Percentiles rank a stretch among this genome's conserved stretches.
Conservation (phyloP, 2,888 invertebrate species). For the Xiphydria camelus region DNA sequence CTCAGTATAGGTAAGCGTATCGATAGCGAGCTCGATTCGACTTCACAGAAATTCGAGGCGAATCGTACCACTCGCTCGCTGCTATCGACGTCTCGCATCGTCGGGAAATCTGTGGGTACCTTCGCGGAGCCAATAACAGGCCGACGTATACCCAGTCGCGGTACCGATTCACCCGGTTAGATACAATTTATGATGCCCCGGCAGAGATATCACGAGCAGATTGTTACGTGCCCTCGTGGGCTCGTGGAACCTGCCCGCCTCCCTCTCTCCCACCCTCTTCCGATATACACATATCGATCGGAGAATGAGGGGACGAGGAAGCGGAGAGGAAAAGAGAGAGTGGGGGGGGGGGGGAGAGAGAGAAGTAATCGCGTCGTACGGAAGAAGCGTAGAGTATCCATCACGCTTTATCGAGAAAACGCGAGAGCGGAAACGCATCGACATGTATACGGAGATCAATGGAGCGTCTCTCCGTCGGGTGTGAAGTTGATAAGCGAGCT, state of each 20-base stretch:
- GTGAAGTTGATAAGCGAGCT: no score
- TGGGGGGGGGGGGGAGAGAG: slow-evolving; percentile 12
- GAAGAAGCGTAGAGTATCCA: no score
- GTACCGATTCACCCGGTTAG: slow-evolving; percentile 13
- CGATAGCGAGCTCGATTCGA: no score
- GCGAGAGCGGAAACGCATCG: no score
- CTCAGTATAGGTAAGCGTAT: no score
- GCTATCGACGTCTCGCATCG: not conserved
- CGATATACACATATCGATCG: not conserved
- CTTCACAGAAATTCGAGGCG: no score
- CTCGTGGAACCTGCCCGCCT: not conserved
- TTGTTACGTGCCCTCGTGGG: slow-evolving; percentile 32
- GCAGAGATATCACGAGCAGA: slow-evolving; percentile 34
- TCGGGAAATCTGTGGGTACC: slow-evolving; percentile 18
- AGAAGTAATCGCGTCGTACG: slow-evolving; percentile 23
- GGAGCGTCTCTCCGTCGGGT: no score
- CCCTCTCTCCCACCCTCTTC: not conserved
- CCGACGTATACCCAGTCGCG: not conserved
- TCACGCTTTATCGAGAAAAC: no score
- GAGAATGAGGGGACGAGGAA: not conserved
- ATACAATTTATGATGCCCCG: slow-evolving; percentile 31
- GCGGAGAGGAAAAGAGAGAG: slow-evolving; percentile 14
- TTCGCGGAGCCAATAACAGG: slow-evolving; percentile 21
- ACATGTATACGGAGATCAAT: no score
- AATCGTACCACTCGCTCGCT: no score